Base-by-base conservation (phyloP, 2,797 vertebrate genomes). In the Crenichthys baileyi region DNA sequence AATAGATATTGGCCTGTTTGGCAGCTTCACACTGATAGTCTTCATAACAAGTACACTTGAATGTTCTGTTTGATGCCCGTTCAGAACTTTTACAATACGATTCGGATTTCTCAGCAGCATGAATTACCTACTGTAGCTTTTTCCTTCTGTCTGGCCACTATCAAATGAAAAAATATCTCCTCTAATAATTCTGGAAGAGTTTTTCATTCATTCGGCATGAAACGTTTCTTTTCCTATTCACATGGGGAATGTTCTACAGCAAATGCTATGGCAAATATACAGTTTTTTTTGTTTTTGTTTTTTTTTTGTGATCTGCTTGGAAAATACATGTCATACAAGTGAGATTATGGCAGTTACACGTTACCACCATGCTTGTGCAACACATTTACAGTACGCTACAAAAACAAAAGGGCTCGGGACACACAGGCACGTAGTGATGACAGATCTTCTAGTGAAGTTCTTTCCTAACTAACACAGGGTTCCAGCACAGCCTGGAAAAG, bases 131-230 rank as follows among this genome's bases (percentile, higher is more conserved):
- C 41, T 26, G 44, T 15, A 9, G 22, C 22, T 24, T 72, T 71
- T 63, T 26, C 39, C 26, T 20, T 26, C 2, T 29, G 41, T 46
- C 31, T 31, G 29, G 4, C 29, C 36, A 67, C 20, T 53, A 1
- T 41, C 18, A 44, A 41, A 41, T 22, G 39, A 41, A 55, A 55
- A 55, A 24, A 72, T 55, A 55, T 24, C 31, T 55, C 29, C 2
- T 12, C 16, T 63, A 20, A 36, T 31, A 22, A 67, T 36, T 31
- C 15, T 51, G 50, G 26, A 68, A 87, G 70, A 81, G 77, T 87
- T 76, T 78, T 44, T 44, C 36, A 44, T 4, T 70, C 91, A 93
- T 95, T 95, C 95, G 94, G 93, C 91, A 87, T 94, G 73, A 84
- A 92, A 73, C 65, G 77, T 51, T 63, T 87, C n/a, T 67, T 74